A percentile compares a stretch with the other conserved stretches of the same genome.
Evolutionary conservation across 92 coral and sea anemone species (phyloP).

Genomic region (Isaurus tuberculatus): DNA sequence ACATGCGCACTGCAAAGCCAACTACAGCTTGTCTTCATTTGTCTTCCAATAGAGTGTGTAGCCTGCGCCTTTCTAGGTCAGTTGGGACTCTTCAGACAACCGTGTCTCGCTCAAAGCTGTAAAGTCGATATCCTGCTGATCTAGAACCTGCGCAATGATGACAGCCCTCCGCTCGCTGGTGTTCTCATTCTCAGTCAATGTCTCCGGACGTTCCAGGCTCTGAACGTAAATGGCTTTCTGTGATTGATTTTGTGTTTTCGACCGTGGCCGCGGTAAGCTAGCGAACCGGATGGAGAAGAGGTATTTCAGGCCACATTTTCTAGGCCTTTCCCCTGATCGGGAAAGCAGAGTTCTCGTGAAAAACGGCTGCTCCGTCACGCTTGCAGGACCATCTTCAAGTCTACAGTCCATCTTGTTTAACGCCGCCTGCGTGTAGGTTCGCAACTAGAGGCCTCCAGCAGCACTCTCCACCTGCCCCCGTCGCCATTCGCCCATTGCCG

Average conservation of each 20-base stretch:
- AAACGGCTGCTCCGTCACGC: too few relatives aligned
- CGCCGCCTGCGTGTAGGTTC: neutral
- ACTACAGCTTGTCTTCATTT: slow-evolving; percentile 10
- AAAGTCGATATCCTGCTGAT: too few relatives aligned
- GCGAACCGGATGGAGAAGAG: neutral
- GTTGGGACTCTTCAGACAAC: slow-evolving; percentile 9
- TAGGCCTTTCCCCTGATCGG: too few relatives aligned
- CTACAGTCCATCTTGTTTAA: too few relatives aligned
- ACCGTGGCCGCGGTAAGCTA: neutral
- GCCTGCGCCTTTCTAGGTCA: neutral
- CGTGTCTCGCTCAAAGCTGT: slow-evolving; percentile 1
- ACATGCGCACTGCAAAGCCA: slow-evolving; percentile 22
- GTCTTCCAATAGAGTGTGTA: slow-evolving; percentile 9
- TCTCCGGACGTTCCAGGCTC: slow-evolving; percentile 40
- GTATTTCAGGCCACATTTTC: neutral
- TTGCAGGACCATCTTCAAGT: too few relatives aligned
- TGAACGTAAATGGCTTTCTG: neutral
- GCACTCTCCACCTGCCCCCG: neutral
- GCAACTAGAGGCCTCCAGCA: neutral
- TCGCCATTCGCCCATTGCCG: neutral
- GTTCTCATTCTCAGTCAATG: neutral
- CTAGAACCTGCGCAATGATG: neutral
- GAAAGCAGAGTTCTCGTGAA: too few relatives aligned
- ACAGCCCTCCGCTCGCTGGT: neutral
- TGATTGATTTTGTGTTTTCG: slow-evolving; percentile 11